Evolutionary conservation across 92 coral and sea anemone species (phyloP).

Genomic region (Anthopleura xanthogrammica): DNA sequence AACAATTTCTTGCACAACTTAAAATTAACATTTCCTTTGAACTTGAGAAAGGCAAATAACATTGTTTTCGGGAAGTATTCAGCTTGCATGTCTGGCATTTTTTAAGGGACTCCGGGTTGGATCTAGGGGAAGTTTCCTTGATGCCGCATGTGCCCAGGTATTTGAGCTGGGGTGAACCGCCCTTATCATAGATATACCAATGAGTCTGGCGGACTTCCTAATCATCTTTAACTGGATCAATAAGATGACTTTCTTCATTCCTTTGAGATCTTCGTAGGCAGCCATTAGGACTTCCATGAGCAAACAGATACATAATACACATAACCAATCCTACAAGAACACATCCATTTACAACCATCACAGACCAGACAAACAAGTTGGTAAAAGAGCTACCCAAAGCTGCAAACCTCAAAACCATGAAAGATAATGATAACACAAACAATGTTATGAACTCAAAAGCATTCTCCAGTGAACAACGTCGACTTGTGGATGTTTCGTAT

Average conservation of each 20-base stretch:
- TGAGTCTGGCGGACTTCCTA: no score
- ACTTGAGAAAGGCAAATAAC: no score
- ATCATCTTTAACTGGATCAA: no score
- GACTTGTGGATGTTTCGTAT: constrained; percentile 14
- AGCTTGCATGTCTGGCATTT: no score
- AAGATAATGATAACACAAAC: constrained; percentile 52
- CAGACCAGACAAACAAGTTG: constrained; percentile 28
- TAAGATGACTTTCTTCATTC: neutral
- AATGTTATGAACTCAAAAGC: constrained; percentile 42
- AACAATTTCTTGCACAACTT: no score
- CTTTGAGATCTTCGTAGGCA: neutral
- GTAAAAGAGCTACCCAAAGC: constrained; percentile 24
- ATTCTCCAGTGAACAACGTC: constrained; percentile 38
- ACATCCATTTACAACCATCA: constrained; percentile 32
- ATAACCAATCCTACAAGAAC: neutral
- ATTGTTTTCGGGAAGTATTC: no score
- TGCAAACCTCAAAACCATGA: constrained; percentile 46
- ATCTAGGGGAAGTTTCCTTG: no score
- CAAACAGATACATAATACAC: neutral
- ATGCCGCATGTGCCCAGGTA: no score
- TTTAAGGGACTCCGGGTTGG: no score
- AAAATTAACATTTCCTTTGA: no score
- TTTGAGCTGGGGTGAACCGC: no score
- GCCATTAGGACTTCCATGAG: neutral
- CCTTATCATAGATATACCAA: no score